Base-by-base conservation (phyloP, 2,797 vertebrate genomes). In the Salarias fasciatus region DNA sequence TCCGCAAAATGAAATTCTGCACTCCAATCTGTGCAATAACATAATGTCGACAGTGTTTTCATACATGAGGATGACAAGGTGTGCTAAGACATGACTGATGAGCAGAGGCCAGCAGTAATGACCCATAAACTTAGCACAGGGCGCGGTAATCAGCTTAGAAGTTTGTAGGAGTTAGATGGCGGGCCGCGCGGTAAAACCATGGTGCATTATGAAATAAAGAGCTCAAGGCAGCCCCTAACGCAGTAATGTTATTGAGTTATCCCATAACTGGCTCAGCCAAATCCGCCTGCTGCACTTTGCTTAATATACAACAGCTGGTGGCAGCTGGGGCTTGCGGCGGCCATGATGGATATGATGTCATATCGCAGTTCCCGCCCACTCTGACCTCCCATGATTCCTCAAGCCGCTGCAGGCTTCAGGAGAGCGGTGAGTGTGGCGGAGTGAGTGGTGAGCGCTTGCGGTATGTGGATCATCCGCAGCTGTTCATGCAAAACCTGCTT, bases 231-330 rank as follows among this genome's bases (percentile, higher is more conserved):
- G 56, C 65, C 70, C 61, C 80, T 83, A 81, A 89, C 87, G 66
- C 63, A 82, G 76, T 89, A 80, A 89, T 88, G 80, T 87, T 89
- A 90, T 91, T 89, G 83, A 87, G 85, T 91, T 89, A 91, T 91
- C 88, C 86, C 74, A 80, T 91, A 91, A 91, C 82, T 89, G 89
- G 90, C 88, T 92, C 80, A 90, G 79, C 77, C 75, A 90, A 92
- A 91, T 90, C 90, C 58, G 68, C 78, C 87, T 69, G 75, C 86
- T 88, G 84, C 90, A 91, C 90, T 90, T 89, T 91, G 87, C 84
- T 88, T 91, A 91, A 92, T 92, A 85, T 82, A 72, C 79, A 91
- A 87, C 91, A 92, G 87, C 90, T 91, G 90, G 88, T 85, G 79
- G 82, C 80, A 83, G 86, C 88, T 85, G 82, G 59, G 72, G 41